Evolutionary conservation across 2,797 vertebrate genomes (phyloP).

Genomic region (Hemitrygon akajei): DNA sequence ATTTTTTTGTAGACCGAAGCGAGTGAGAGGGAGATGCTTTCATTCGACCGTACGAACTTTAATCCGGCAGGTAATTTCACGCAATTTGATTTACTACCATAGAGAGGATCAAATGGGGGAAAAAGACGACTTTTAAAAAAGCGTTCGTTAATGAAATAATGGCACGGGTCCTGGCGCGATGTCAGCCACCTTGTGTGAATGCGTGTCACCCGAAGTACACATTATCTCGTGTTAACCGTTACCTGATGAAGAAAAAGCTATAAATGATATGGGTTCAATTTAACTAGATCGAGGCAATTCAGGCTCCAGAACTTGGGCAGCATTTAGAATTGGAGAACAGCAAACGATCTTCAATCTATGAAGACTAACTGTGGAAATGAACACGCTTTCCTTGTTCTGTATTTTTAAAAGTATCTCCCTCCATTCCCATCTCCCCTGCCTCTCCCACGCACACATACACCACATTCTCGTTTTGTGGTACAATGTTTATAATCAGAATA

Average conservation of each 20-base stretch:
- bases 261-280: background rate
- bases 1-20: conserved; percentile 76
- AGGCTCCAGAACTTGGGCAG: background rate
- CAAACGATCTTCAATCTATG: background rate
- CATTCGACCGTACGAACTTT: conserved; percentile 65
- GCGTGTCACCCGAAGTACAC: background rate
- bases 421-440: too few species aligned
- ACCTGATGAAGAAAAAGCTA: background rate
- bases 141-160: conserved; percentile 74
- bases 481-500: background rate
- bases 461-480: background rate
- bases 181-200: background rate
- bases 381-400: background rate
- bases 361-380: background rate
- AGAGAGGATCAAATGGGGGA: conserved; percentile 60
- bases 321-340: background rate
- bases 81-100: conserved; percentile 72
- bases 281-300: background rate
- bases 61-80: conserved; percentile 83
- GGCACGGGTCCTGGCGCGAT: conserved; percentile 58
- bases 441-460: too few species aligned
- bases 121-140: conserved; percentile 61
- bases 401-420: background rate
- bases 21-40: conserved; percentile 49
- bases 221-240: background rate